Percentiles rank a stretch among this genome's conserved stretches.
These are phyloP conservation scores for Champsocephalus gunnari DNA, from an alignment of 2,797 vertebrate genomes.

Conservation along the genomic window DNA sequence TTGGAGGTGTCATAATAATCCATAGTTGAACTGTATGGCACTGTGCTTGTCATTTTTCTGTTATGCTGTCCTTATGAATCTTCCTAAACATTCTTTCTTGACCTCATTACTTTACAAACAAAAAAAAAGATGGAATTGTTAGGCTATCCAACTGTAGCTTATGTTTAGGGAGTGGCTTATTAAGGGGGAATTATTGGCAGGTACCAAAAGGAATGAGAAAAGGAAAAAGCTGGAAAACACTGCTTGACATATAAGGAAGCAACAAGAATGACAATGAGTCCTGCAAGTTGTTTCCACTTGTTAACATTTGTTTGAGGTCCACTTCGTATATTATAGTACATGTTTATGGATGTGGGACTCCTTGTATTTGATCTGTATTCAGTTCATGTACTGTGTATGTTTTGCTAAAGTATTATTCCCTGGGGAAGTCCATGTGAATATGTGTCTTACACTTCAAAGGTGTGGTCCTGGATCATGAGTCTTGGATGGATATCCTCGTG, in stretches of 20 bases:
- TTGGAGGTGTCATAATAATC: too few species aligned
- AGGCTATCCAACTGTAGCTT: too few species aligned
- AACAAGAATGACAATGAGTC: too few species aligned
- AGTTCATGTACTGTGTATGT: neutral
- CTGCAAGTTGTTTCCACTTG: neutral
- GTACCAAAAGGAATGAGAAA: neutral
- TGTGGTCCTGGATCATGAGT: too few species aligned
- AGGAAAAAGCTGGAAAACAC: neutral
- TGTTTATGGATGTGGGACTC: neutral
- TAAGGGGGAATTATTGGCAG: neutral
- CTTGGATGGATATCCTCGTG: too few species aligned
- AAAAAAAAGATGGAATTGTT: too few species aligned
- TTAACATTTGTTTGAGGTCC: conserved; percentile 6
- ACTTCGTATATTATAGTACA: neutral
- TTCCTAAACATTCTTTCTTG: too few species aligned
- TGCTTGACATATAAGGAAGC: neutral
- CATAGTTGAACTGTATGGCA: too few species aligned
- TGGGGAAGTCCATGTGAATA: conserved; percentile 1
- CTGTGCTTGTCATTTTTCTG: too few species aligned
- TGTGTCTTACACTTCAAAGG: conserved; percentile 8
- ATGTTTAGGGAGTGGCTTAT: neutral
- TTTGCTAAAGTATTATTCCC: neutral
- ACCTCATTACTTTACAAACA: too few species aligned
- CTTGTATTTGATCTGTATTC: conserved; percentile 1
- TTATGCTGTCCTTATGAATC: too few species aligned